These are phyloP conservation scores for Crypturellus undulatus DNA, from an alignment of 2,113 vertebrate genomes.

Conservation along the genomic window DNA sequence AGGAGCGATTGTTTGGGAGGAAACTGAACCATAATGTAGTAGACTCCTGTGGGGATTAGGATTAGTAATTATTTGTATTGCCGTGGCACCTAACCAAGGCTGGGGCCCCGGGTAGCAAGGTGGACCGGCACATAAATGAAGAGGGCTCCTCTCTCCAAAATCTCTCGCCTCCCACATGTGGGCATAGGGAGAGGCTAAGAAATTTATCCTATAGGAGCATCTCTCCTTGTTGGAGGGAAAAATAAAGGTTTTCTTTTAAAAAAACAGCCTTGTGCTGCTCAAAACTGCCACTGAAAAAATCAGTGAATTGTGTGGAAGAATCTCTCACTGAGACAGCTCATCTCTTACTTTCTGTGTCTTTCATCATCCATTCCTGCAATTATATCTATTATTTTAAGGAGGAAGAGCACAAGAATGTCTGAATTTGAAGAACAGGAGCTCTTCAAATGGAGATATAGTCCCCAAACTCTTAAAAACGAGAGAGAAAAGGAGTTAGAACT, in stretches of 20 bases:
- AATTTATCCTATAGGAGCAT: neutral
- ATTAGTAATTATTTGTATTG: constrained; percentile 70
- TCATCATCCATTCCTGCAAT: neutral
- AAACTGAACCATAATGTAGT: constrained; percentile 54
- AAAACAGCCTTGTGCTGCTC: neutral
- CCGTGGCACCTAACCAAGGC: constrained; percentile 38
- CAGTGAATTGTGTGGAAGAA: neutral
- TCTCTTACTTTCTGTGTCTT: neutral
- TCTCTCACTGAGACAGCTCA: neutral
- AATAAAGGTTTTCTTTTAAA: too few species aligned
- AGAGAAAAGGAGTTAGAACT: neutral
- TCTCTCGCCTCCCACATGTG: neutral
- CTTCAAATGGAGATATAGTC: neutral
- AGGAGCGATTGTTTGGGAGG: constrained; percentile 72
- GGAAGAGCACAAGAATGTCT: neutral
- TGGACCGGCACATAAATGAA: neutral
- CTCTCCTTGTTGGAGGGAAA: neutral
- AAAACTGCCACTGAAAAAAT: neutral
- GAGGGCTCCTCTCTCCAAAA: neutral
- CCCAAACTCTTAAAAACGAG: neutral
- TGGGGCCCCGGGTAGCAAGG: neutral
- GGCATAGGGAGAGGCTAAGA: neutral
- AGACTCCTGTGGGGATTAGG: constrained; percentile 43
- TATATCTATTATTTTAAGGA: neutral
- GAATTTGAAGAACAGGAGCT: neutral